Base-by-base conservation (phyloP, 2,888 invertebrate genomes). In the Ischnura elegans region DNA sequence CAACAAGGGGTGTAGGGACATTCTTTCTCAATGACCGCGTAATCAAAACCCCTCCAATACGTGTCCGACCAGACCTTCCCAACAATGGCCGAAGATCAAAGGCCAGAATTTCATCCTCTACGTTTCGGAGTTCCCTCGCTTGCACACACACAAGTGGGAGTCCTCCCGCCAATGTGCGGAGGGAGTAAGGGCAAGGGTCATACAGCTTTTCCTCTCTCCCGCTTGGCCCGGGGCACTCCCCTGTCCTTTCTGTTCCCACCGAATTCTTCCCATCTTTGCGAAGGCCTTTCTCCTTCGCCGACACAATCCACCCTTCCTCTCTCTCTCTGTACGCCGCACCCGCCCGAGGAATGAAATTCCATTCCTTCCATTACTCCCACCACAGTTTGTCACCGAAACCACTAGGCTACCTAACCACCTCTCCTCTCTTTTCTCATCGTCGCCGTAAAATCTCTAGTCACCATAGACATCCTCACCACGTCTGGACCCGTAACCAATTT, bases 321-420 rank as follows among this genome's bases (percentile, higher is more conserved):
- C 8, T 36, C 36, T 51, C 51, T 51, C 19, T 51, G 51, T n/a
- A n/a, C 51, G 16, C 19, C 19, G 76, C 76, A 29, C n/a, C 76
- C 25, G 76, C 76, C 47, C 47, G 76, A 29, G 36, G 76, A 76
- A 76, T 76, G 76, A 36, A 76, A 76, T 76, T 76, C 76, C 76
- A 76, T 76, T 76, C 76, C 76, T 76, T 36, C 76, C 76, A 76
- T 76, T 76, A 76, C 76, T 76, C 36, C 76, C 13, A 29, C 76
- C 76, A 76, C 76, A 29, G 76, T 76, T 76, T 76, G 76, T 76
- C 76, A 76, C 76, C 36, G 76, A 76, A 76, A 76, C 76, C 76
- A 76, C 29, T 16, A 10, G 29, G 76, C 36, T 76, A 29, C 76
- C 76, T 36, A 10, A 29, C 29, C 36, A 76, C 76, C 13, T 4